Evolutionary conservation across 1,140 invertebrate genomes (phyloP).

Genomic region (Eurytemora carolleeae): DNA sequence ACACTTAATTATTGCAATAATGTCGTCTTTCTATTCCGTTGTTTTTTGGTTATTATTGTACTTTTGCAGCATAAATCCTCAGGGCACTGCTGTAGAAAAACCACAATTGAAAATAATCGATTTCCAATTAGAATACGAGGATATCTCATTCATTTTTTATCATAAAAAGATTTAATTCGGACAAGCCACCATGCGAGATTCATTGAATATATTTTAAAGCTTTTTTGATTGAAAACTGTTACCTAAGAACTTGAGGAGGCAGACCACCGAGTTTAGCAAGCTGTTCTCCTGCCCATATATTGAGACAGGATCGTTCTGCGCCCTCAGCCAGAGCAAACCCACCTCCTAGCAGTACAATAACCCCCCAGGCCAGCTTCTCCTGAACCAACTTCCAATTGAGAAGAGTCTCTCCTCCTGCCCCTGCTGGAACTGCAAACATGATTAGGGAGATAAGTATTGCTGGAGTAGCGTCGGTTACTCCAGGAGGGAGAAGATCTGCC

Average conservation of each 20-base stretch:
- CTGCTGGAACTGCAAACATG: background rate
- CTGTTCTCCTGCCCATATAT: slow-evolving; percentile 43
- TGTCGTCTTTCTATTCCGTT: too few species aligned
- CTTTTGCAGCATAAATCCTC: too few species aligned
- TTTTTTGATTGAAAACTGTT: too few species aligned
- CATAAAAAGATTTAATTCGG: too few species aligned
- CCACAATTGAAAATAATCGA: too few species aligned
- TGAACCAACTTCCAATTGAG: slow-evolving; percentile 1
- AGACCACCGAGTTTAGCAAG: slow-evolving; percentile 23
- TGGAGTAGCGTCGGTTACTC: background rate
- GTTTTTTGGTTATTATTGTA: too few species aligned
- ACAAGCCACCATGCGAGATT: too few species aligned
- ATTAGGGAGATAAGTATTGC: background rate
- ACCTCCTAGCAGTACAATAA: slow-evolving; percentile 32
- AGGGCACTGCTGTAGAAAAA: too few species aligned
- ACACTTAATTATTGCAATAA: too few species aligned
- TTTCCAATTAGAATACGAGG: too few species aligned
- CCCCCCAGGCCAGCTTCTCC: slow-evolving; percentile 2
- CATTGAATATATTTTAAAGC: too few species aligned
- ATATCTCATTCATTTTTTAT: too few species aligned
- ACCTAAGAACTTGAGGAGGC: slow-evolving; percentile 22
- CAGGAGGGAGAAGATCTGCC: background rate
- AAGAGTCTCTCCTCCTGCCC: background rate
- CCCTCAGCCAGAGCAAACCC: slow-evolving; percentile 69
- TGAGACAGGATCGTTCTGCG: slow-evolving; percentile 50